These are phyloP conservation scores for Phytoseiulus persimilis DNA, from an alignment of 2,888 invertebrate genomes.

Conservation along the genomic window DNA sequence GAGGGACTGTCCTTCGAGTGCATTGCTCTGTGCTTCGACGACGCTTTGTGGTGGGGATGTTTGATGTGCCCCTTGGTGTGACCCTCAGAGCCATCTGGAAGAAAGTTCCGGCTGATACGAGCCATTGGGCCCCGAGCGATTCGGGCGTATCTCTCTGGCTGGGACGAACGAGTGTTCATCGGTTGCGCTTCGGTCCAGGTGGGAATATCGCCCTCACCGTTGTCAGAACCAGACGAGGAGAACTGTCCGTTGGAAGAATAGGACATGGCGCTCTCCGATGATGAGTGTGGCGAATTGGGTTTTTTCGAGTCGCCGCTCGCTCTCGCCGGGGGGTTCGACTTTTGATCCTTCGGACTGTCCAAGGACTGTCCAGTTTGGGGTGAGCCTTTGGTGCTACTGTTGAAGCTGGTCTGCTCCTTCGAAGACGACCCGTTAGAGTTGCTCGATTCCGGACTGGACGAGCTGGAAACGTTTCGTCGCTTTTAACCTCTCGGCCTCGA, in stretches of 20 bases:
- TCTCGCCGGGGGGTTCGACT: neutral
- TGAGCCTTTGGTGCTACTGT: neutral
- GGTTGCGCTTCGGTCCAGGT: too few relatives aligned
- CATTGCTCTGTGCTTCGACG: slow-evolving; percentile 36
- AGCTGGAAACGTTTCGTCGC: neutral
- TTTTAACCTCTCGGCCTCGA: too few relatives aligned
- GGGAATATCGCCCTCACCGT: neutral
- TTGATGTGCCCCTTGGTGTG: slow-evolving; percentile 29
- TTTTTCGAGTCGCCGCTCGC: neutral
- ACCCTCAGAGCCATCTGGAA: slow-evolving; percentile 8
- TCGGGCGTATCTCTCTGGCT: too few relatives aligned
- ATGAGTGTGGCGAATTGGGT: slow-evolving; percentile 9
- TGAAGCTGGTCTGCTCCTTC: neutral
- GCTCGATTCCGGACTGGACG: slow-evolving; percentile 19
- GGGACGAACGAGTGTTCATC: too few relatives aligned
- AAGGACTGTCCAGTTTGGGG: neutral
- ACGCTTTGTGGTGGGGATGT: slow-evolving; percentile 31
- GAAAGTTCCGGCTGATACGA: neutral
- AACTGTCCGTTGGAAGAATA: slow-evolving; percentile 11
- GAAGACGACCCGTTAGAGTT: slow-evolving; percentile 6
- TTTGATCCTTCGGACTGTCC: neutral
- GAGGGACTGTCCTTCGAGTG: slow-evolving; percentile 30
- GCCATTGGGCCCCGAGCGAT: neutral
- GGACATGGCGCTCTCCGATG: slow-evolving; percentile 24
- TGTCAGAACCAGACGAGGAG: slow-evolving; percentile 24